A percentile compares a stretch with the other conserved stretches of the same genome.
phyloP scores from a whole-genome alignment of 2,888 invertebrate species.

The Scrobipalpa atriplicella region DNA sequence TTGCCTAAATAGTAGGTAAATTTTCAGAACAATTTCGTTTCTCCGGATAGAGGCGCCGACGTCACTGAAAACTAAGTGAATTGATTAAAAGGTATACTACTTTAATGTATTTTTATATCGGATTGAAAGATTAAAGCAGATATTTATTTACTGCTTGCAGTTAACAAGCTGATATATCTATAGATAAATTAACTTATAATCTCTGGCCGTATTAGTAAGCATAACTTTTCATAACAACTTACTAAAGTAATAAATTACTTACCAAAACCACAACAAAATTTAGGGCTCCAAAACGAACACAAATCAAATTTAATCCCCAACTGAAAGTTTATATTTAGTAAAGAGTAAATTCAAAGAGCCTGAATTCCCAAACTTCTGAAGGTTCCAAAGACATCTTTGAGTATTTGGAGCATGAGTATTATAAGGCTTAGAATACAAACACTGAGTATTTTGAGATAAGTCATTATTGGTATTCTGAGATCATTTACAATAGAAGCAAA shows the following conservation, averaged over 20 bases:
- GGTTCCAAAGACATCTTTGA: constrained; percentile 26
- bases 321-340: constrained; percentile 11
- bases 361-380: constrained; percentile 33
- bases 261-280: neutral
- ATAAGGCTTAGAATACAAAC: no score
- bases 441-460: no score
- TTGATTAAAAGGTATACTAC: constrained; percentile 44
- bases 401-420: no score
- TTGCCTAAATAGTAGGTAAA: no score
- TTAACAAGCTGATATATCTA: neutral
- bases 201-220: neutral
- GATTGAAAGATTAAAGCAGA: neutral
- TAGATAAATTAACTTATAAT: neutral
- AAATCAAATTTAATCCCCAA: constrained; percentile 12
- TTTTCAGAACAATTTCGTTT: neutral
- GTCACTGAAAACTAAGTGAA: constrained; percentile 44
- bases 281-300: constrained; percentile 6
- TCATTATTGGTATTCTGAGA: no score
- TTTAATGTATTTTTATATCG: neutral
- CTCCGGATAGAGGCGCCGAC: constrained; percentile 24
- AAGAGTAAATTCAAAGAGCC: constrained; percentile 26
- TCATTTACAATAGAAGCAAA: no score
- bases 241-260: constrained; percentile 5
- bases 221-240: constrained; percentile 21
- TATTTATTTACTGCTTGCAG: neutral